Conservation (phyloP, 2,113 vertebrate species). For the Chionomys nivalis region DNA sequence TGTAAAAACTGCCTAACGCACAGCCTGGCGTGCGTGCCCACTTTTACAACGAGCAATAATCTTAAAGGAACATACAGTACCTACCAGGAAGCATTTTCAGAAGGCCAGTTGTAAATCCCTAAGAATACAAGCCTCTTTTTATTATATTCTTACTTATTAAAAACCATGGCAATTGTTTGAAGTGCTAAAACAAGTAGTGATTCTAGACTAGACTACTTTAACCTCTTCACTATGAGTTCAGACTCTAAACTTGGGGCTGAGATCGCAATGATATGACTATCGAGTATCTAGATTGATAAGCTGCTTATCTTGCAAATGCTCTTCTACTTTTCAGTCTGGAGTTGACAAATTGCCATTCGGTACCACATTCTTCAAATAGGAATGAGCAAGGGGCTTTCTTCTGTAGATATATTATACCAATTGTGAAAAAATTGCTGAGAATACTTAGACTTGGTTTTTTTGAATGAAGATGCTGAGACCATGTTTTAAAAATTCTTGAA, state of each 20-base stretch:
- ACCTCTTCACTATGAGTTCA: background rate
- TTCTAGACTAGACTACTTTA: background rate
- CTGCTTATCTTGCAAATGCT: slow-evolving; percentile 2
- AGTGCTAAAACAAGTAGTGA: background rate
- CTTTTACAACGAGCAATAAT: slow-evolving; percentile 73
- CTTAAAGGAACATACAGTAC: slow-evolving; percentile 78
- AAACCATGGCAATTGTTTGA: background rate
- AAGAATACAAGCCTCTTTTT: background rate
- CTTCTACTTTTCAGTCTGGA: slow-evolving; percentile 9
- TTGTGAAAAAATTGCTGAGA: background rate
- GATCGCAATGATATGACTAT: slow-evolving; percentile 3
- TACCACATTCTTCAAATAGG: background rate
- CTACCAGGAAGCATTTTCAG: slow-evolving; percentile 59
- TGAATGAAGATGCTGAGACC: background rate
- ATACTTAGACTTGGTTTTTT: background rate
- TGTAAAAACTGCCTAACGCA: slow-evolving; percentile 73
- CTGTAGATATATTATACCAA: background rate
- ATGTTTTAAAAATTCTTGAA: background rate
- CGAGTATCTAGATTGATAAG: background rate
- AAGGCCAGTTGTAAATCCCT: slow-evolving; percentile 16
- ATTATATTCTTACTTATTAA: slow-evolving; percentile 21
- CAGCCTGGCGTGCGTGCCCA: slow-evolving; percentile 75
- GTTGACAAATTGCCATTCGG: background rate
- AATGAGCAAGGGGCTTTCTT: background rate
- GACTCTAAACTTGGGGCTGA: background rate